Base-by-base conservation (phyloP, 2,113 vertebrate species). In the Rhinolophus sinicus region DNA sequence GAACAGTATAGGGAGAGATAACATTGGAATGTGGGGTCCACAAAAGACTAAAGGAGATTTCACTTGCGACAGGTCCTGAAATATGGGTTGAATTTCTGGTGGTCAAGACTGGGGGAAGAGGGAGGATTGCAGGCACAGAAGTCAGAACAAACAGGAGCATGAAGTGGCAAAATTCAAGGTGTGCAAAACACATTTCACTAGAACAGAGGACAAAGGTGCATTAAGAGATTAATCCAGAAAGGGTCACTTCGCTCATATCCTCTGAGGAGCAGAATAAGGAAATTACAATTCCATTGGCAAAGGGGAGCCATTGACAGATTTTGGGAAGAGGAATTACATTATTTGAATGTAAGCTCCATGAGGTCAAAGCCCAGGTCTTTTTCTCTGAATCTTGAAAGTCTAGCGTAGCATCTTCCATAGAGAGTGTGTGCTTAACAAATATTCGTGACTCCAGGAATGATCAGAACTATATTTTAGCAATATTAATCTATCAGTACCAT, bases 31-130 rank as follows among this genome's bases (percentile, higher is more conserved):
- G 5, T 69, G 69, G 60, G n/a, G 9, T 85, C 26, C 11, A 2
- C 69, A 77, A 67, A 93, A 89, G 83, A 78, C 40, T 28, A 75
- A 86, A 56, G 84, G 93, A 69, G 6, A 69, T 96, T 87, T 87
- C 65, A 83, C 14, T 72, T 47, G 38, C 81, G 13, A 65, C 18
- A 47, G 3, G 12, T 22, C 50, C 88, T 92, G 52, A 96, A 92
- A 84, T 90, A 65, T 26, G 88, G 60, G 38, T 72, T 78, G 73
- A 77, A 30, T 60, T 94, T 88, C 28, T 93, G 60, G 35, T 64
- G 19, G 60, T 64, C 38, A 69, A 88, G 18, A 35, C 65, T 44
- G 16, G 10, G 14, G 7, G 11, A 8, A 38, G 14, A 50, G 38
- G 50, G 28, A 83, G 10, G 33, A 88, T 70, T 88, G 69, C 72